Evolutionary conservation across 1,140 invertebrate species (phyloP).

Genomic region (Atta colombica): DNA sequence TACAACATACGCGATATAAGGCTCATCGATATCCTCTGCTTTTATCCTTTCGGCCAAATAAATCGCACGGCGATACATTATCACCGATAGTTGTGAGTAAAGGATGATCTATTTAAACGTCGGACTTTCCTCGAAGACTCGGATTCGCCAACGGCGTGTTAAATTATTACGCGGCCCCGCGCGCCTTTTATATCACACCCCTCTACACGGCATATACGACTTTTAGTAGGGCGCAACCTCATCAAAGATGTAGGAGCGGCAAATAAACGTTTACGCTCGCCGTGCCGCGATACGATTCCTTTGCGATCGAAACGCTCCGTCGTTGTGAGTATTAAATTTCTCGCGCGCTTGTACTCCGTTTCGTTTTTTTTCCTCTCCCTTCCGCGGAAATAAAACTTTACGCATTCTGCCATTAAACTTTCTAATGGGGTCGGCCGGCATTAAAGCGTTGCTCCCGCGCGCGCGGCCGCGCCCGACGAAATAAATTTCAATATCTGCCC

Average conservation of each 20-base stretch:
- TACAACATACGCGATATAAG: background rate
- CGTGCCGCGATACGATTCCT: slow-evolving; percentile 42
- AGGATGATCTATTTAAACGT: slow-evolving; percentile 56
- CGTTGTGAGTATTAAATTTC: slow-evolving; percentile 59
- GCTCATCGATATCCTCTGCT: background rate
- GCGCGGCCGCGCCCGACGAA: slow-evolving; percentile 24
- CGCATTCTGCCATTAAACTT: slow-evolving; percentile 64
- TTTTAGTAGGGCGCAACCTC: slow-evolving; percentile 60
- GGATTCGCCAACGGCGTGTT: slow-evolving; percentile 58
- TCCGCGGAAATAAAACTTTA: slow-evolving; percentile 60
- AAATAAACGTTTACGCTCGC: slow-evolving; percentile 60
- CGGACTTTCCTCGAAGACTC: slow-evolving; percentile 51
- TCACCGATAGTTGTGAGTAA: slow-evolving; percentile 23
- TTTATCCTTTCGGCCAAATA: slow-evolving; percentile 30
- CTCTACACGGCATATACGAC: slow-evolving; percentile 21
- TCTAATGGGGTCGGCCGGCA: slow-evolving; percentile 59
- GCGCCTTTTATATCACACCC: slow-evolving; percentile 50
- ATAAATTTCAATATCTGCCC: slow-evolving; percentile 53
- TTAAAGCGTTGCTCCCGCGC: slow-evolving; percentile 41
- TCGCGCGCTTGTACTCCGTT: slow-evolving; percentile 9
- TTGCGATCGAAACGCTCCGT: slow-evolving; percentile 47
- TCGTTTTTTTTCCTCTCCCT: background rate
- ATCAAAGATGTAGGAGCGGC: slow-evolving; percentile 60
- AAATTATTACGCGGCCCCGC: slow-evolving; percentile 50
- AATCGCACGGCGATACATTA: slow-evolving; percentile 41